Evolutionary conservation across 37 sponge, comb jelly and placozoan genomes (phyloP).

Genomic region (Aphrocallistes beatrix): DNA sequence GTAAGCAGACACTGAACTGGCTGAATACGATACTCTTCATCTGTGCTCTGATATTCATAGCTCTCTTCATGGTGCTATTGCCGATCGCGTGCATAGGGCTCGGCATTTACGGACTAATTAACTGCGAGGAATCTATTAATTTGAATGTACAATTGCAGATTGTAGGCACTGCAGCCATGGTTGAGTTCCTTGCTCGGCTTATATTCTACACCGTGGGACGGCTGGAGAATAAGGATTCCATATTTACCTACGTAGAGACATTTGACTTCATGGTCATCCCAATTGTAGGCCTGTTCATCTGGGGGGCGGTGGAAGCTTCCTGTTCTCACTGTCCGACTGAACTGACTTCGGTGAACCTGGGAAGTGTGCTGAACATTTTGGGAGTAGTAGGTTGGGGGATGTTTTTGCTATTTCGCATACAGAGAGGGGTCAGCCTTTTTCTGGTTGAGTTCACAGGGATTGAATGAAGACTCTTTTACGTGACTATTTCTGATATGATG

Average conservation of each 20-base stretch:
- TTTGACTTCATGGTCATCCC: not conserved
- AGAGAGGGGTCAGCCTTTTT: too few species aligned
- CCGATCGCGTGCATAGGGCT: not conserved
- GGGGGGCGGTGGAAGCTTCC: conserved; percentile 14
- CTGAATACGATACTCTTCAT: not conserved
- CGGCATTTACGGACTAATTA: not conserved
- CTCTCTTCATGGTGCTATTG: not conserved
- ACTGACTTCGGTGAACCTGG: not conserved
- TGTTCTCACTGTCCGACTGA: not conserved
- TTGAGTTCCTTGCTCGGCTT: not conserved
- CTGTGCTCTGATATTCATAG: not conserved
- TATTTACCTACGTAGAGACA: not conserved
- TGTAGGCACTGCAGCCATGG: not conserved
- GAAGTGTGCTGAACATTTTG: not conserved
- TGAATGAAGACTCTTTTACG: too few species aligned
- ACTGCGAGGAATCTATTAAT: not conserved
- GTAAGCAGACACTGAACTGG: conserved; percentile 16
- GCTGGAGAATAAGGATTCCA: not conserved
- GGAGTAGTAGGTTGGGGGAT: not conserved
- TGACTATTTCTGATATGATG: too few species aligned
- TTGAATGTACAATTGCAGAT: not conserved
- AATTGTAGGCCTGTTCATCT: not conserved
- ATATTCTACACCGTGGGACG: not conserved
- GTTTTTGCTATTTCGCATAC: not conserved
- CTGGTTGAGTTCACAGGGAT: too few species aligned